Conservation (phyloP, 2,888 invertebrate genomes). For the Hemaris fuciformis region DNA sequence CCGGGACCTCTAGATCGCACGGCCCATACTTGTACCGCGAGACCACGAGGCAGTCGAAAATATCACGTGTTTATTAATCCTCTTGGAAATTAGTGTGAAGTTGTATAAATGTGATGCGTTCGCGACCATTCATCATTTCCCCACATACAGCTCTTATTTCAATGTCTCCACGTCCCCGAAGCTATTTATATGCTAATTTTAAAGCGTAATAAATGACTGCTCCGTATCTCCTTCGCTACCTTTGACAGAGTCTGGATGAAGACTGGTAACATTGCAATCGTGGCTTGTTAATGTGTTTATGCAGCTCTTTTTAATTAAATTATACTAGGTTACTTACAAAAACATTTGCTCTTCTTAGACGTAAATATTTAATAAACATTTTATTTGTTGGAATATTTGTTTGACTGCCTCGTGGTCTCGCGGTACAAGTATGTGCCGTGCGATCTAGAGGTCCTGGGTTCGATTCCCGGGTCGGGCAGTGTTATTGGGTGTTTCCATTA, state of each 20-base stretch:
- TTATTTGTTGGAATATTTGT: too few species aligned
- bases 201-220: constrained; percentile 45
- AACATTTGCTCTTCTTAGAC: too few species aligned
- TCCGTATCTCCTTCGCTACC: constrained; percentile 12
- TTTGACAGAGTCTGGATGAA: background rate
- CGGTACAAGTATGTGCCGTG: too few species aligned
- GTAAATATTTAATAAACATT: too few species aligned
- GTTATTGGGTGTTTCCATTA: too few species aligned
- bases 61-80: background rate
- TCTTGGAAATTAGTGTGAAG: background rate
- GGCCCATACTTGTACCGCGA: too few species aligned
- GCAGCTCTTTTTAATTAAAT: background rate
- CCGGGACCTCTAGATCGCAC: too few species aligned
- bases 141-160: constrained; percentile 33
- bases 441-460: too few species aligned
- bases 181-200: constrained; percentile 64
- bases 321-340: too few species aligned
- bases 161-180: constrained; percentile 31
- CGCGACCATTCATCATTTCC: constrained; percentile 36
- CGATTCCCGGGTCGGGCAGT: too few species aligned
- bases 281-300: background rate
- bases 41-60: too few species aligned
- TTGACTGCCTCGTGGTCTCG: too few species aligned
- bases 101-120: constrained; percentile 14
- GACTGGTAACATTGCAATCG: background rate